These are phyloP conservation scores for Mnemiopsis leidyi DNA, from an alignment of 37 sponge, comb jelly and placozoan species.

Conservation along the genomic window DNA sequence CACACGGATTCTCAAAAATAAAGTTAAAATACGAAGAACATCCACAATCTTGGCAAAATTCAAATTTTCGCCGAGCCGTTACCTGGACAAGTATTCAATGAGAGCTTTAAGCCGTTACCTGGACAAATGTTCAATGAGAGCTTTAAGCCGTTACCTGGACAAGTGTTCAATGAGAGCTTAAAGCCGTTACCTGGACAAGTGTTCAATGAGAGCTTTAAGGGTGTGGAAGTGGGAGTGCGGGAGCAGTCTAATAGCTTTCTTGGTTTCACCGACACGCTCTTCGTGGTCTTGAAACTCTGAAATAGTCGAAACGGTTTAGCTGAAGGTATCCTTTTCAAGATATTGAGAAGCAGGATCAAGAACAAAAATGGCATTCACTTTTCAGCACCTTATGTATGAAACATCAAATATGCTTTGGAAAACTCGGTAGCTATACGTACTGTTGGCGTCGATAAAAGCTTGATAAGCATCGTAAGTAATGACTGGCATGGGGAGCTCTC, in stretches of 20 bases:
- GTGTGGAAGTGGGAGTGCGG: conserved; percentile 84
- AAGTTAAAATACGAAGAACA: too few species aligned
- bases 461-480: conserved; percentile 83
- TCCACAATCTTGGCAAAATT: too few species aligned
- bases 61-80: too few species aligned
- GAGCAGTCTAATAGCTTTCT: conserved; percentile 71
- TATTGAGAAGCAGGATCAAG: background rate
- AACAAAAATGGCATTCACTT: background rate
- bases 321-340: too few species aligned
- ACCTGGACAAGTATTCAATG: too few species aligned
- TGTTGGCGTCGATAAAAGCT: conserved; percentile 75
- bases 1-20: background rate
- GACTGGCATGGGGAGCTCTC: conserved; percentile 91
- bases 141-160: too few species aligned
- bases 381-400: background rate
- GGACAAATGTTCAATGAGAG: background rate
- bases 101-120: too few species aligned
- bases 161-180: too few species aligned
- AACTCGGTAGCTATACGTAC: too few species aligned
- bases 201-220: conserved; percentile 75
- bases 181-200: conserved; percentile 81
- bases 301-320: background rate
- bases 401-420: too few species aligned
- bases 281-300: conserved; percentile 66
- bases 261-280: conserved; percentile 73